Evolutionary conservation across 1,140 invertebrate genomes (phyloP), one percentile per base, ranked within the genome.

Genomic region (Drosophila pseudoananassae): DNA sequence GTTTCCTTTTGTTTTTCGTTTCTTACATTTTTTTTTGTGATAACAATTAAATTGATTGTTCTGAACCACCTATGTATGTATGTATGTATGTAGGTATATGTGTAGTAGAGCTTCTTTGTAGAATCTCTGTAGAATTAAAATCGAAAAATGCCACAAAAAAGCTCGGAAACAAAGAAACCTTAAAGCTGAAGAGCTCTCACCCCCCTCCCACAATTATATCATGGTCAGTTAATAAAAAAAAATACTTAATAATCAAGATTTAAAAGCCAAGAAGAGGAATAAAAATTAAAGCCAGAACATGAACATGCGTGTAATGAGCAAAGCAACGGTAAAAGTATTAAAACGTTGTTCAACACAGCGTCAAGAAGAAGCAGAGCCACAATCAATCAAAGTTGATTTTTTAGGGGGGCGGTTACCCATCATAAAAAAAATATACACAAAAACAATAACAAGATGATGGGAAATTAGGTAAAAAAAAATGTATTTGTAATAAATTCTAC

Each of bases 1-100:
- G 29, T 40, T 40, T 40, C 43, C 61, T 45, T 55, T 70, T 55
- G 47, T 36, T 40, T 63, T 9, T 14, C 20, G 20, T 20, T 20
- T 20, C 20, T 20, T 10, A 27, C 25, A 27, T 1, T 5, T 1
- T 5, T 1, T 15, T 46, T 60, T 56, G 31, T 45, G 78, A 82
- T 82, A 82, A 82, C 78, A 82, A 82, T 82, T 74, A 82, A 82
- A 77, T 82, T 82, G 78, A 82, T 82, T 82, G 78, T 82, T 82
- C 77, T 74, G 68, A 73, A 73, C 68, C 55, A 66, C 61, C 33
- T 27, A 27, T 6, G 6, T 27, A 6, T 6, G 25, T 27, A 27
- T 5, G 25, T 27, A 27, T 6, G 25, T 27, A 6, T 6, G 25
- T 27, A 27, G 3, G 25, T 27, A 27, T 6, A 5, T 27, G 25